Percentiles rank a stretch among this genome's conserved stretches.
These are phyloP conservation scores for Pardalotus punctatus DNA, from an alignment of 2,113 vertebrate species.

Conservation along the genomic window DNA sequence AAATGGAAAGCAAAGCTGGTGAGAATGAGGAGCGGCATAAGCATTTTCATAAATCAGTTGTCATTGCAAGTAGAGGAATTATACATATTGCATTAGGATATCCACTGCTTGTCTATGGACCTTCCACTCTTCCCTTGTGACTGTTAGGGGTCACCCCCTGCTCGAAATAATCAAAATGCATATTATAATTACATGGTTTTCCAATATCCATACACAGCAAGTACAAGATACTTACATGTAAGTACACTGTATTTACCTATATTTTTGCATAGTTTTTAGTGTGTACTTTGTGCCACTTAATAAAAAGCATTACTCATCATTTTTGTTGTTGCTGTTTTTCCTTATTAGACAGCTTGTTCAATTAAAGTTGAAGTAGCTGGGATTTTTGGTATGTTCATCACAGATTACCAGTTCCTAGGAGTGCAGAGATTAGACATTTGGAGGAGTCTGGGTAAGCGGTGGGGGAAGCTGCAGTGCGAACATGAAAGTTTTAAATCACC, in stretches of 20 bases:
- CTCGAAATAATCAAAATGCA: constrained; percentile 81
- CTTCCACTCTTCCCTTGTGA: constrained; percentile 60
- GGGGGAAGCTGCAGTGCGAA: constrained; percentile 33
- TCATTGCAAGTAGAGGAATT: constrained; percentile 64
- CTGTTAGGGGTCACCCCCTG: constrained; percentile 41
- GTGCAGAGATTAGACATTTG: constrained; percentile 34
- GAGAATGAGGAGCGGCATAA: neutral
- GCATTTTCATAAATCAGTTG: constrained; percentile 54
- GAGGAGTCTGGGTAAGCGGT: constrained; percentile 35
- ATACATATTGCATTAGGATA: constrained; percentile 74
- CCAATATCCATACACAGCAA: constrained; percentile 81
- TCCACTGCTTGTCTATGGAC: constrained; percentile 58
- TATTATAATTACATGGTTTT: constrained; percentile 83
- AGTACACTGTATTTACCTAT: constrained; percentile 82
- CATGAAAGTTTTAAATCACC: constrained; percentile 45
- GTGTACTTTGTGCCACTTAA: constrained; percentile 86
- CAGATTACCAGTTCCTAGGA: constrained; percentile 64
- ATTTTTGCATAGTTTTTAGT: constrained; percentile 86
- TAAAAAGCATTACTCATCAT: constrained; percentile 78
- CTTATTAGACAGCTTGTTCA: constrained; percentile 21
- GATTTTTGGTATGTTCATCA: constrained; percentile 58
- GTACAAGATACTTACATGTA: constrained; percentile 86
- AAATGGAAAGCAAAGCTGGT: constrained; percentile 35
- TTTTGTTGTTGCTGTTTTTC: neutral
- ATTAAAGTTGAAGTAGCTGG: constrained; percentile 33